Base-by-base conservation (phyloP, 2,888 invertebrate species). In the Caradrina kadenii region DNA sequence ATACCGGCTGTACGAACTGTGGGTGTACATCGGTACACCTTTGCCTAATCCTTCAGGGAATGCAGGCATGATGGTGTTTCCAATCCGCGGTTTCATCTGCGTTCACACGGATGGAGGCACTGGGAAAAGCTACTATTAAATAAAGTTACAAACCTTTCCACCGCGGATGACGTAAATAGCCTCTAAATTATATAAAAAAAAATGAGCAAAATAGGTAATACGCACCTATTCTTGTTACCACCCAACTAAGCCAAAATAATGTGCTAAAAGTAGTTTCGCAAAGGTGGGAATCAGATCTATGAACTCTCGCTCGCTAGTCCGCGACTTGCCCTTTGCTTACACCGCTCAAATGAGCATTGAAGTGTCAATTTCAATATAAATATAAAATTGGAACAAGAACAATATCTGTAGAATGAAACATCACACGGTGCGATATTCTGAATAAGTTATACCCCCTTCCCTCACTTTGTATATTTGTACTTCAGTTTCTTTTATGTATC, bases 401-500 rank as follows among this genome's bases (percentile, higher is more conserved):
- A 48, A 63, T n/a, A 42, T 21, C 11, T 31, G 22, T 53, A 45
- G 13, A 67, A 49, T 42, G 19, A 48, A 59, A 65, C 65, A 71
- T 68, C 49, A 22, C 48, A 69, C 55, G 39, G 22, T 52, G 22
- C 31, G 45, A 45, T 60, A 69, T 74, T 77, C 61, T 70, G 73
- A 77, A 77, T 81, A 80, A 76, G 52, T 70, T 73, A 68, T 70
- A 53, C 35, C 39, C 35, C 56, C 54, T 52, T 52, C 26, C 31
- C n/a, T 35, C 26, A 49, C 21, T 48, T 61, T 61, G 39, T 66
- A 39, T 69, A 31, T 71, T 73, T 68, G 64, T 62, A 58, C 17
- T 55, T 76, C 54, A 45, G 55, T 68, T 69, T 63, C 52, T 81
- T 73, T 69, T 61, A 69, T 71, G 76, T 79, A 26, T 21, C 54